phyloP scores from a whole-genome alignment of 2,888 invertebrate genomes.

The Acleris emargana region DNA sequence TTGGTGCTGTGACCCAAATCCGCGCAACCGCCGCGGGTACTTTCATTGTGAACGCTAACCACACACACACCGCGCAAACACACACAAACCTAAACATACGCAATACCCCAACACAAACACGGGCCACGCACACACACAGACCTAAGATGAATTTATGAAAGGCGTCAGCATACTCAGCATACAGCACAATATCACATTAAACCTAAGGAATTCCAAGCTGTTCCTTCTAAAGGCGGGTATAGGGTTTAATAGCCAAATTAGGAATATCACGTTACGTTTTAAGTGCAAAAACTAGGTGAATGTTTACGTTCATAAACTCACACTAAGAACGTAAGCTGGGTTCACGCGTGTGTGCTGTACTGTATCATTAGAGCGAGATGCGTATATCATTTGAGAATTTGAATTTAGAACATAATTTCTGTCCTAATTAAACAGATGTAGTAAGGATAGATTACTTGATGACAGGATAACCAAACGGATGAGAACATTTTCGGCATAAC shows the following conservation, averaged over 20 bases:
- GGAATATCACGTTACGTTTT: slow-evolving; percentile 15
- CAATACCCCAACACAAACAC: slow-evolving; percentile 18
- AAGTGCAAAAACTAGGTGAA: slow-evolving; percentile 38
- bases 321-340: slow-evolving; percentile 31
- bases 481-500: background rate
- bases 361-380: slow-evolving; percentile 77
- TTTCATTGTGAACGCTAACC: slow-evolving; percentile 81
- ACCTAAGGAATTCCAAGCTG: slow-evolving; percentile 25
- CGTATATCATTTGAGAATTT: slow-evolving; percentile 73
- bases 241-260: slow-evolving; percentile 13
- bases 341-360: slow-evolving; percentile 61
- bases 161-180: slow-evolving; percentile 46
- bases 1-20: slow-evolving; percentile 81
- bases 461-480: background rate
- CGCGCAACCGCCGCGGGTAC: slow-evolving; percentile 76
- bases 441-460: slow-evolving; percentile 52
- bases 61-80: slow-evolving; percentile 31
- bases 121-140: slow-evolving; percentile 52
- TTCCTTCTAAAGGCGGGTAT: slow-evolving; percentile 23
- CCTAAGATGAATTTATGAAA: slow-evolving; percentile 50
- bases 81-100: slow-evolving; percentile 7
- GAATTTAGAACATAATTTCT: slow-evolving; percentile 72
- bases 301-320: slow-evolving; percentile 44
- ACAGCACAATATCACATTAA: slow-evolving; percentile 24
- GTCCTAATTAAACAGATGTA: slow-evolving; percentile 68